These are phyloP conservation scores for Zoanthus sansibaricus DNA, from an alignment of 92 coral and sea anemone genomes.

Conservation along the genomic window DNA sequence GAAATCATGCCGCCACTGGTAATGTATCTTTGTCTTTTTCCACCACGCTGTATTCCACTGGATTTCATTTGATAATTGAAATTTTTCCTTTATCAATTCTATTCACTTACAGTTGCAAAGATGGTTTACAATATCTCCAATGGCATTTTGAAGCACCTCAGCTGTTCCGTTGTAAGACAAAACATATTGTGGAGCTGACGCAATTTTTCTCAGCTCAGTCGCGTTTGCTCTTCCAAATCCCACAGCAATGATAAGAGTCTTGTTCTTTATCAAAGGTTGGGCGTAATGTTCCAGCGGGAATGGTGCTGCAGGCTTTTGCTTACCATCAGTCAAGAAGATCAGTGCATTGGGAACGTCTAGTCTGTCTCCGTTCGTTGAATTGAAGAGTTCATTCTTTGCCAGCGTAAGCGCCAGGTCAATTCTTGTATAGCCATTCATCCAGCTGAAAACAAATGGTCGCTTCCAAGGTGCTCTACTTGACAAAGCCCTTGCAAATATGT, in stretches of 20 bases:
- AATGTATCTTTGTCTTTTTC: too few species aligned
- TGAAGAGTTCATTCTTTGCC: background rate
- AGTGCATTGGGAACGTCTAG: constrained; percentile 10
- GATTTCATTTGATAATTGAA: too few species aligned
- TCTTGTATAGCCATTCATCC: constrained; percentile 27
- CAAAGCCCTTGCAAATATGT: background rate
- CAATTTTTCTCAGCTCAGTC: constrained; percentile 14
- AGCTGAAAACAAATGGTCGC: background rate
- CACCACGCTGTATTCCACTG: too few species aligned
- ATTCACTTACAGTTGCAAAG: constrained; percentile 44
- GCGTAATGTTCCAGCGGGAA: background rate
- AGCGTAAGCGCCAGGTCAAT: constrained; percentile 29
- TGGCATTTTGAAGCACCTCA: constrained; percentile 24
- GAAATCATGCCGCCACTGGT: too few species aligned
- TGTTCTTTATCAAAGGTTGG: background rate
- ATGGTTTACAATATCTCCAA: constrained; percentile 16
- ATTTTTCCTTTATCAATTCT: too few species aligned
- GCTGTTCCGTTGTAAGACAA: constrained; percentile 21
- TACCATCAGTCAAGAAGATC: constrained; percentile 32
- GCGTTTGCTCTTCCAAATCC: constrained; percentile 18
- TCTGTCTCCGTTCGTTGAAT: constrained; percentile 23
- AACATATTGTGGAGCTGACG: constrained; percentile 17
- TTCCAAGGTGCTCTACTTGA: constrained; percentile 14
- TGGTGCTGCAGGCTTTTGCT: constrained; percentile 14
- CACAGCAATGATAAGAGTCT: constrained; percentile 12